phyloP scores from a whole-genome alignment of 2,888 invertebrate species.

The Platycheirus albimanus region DNA sequence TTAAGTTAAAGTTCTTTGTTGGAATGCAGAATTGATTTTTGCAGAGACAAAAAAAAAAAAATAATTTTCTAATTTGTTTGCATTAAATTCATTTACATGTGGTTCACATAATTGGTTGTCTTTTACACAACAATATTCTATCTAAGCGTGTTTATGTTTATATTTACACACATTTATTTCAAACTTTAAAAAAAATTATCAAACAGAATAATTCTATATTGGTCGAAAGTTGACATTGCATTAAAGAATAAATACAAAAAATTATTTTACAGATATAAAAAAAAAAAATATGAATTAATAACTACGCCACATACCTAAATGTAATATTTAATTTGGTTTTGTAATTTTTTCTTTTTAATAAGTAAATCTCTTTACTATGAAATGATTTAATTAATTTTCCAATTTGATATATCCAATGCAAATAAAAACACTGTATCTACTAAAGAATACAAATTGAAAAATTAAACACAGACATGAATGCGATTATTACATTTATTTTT shows the following conservation, averaged over 20 bases:
- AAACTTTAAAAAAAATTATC: too few species aligned
- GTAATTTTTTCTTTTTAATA: background rate
- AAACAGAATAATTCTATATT: background rate
- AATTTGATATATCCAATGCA: constrained; percentile 46
- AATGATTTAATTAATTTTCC: constrained; percentile 56
- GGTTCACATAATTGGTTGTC: too few species aligned
- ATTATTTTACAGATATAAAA: constrained; percentile 33
- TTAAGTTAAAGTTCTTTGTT: too few species aligned
- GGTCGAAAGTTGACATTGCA: constrained; percentile 11
- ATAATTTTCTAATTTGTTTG: too few species aligned
- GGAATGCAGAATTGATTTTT: too few species aligned
- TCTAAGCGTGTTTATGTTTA: too few species aligned
- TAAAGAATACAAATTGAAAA: constrained; percentile 25
- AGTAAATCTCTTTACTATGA: constrained; percentile 30
- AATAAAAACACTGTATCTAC: background rate
- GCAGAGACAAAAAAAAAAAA: too few species aligned
- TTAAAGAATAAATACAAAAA: constrained; percentile 38
- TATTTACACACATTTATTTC: too few species aligned
- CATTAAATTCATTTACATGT: too few species aligned
- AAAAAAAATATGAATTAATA: constrained; percentile 4
- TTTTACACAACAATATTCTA: too few species aligned
- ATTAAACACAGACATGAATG: constrained; percentile 18
- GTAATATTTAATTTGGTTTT: constrained; percentile 25
- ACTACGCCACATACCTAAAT: constrained; percentile 5
- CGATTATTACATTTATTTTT: constrained; percentile 15